Base-by-base conservation (phyloP, 2,113 vertebrate genomes). In the Elanus axillaris region DNA sequence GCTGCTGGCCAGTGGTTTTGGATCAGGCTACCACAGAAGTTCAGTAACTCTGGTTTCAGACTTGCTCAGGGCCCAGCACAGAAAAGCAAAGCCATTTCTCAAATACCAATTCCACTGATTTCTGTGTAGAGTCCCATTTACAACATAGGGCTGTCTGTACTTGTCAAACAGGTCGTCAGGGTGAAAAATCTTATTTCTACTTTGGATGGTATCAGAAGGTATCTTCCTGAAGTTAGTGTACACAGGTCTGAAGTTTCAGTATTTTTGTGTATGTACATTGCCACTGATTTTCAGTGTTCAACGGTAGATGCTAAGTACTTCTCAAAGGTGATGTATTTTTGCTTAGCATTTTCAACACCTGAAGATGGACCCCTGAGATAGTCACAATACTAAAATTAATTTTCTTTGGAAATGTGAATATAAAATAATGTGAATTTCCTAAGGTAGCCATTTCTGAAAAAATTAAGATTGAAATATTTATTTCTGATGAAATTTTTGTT, bases 61-160 rank as follows among this genome's bases (percentile, higher is more conserved):
- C 31, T 68, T 60, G 20, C 29, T 78, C 60, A 18, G 0, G 2
- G 23, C 60, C 38, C 48, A 78, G 18, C 27, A 77, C 5, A 56
- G 43, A 67, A 66, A 80, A 71, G 23, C 52, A 85, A 91, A 80
- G 21, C 43, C 2, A 1, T 71, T 74, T 93, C 26, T 76, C 18
- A 94, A 56, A 75, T 59, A 43, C 11, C 5, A 1, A 4, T 53
- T 90, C 40, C 11, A n/a, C 10, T 79, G 63, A 38, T 92, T 73
- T 88, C 40, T 86, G 2, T 86, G 58, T 62, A 45, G n/a, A 55
- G n/a, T 67, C 34, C 19, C 15, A 34, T 91, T 93, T 59, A 74
- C 86, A 91, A 78, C 13, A 13, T 1, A n/a, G 22, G n/a, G 7
- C 25, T 62, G 10, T 43, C 10, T 0, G 0, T 79, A 19, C 10